These are phyloP conservation scores for Drosophila sechellia DNA, from an alignment of 1,140 invertebrate genomes.

Conservation along the genomic window DNA sequence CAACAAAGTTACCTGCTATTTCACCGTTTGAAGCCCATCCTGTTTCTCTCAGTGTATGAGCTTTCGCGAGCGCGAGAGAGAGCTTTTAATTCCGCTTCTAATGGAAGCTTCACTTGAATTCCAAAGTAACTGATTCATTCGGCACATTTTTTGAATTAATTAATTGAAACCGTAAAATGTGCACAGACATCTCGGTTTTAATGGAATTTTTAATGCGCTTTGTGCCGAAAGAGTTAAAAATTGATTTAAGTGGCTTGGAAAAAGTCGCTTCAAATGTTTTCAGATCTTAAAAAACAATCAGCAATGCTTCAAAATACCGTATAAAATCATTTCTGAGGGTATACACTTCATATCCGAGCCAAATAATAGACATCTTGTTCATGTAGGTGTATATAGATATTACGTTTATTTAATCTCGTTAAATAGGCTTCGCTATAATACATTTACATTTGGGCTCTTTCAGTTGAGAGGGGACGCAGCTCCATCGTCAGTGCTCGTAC, in stretches of 20 bases:
- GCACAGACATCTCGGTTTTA: neutral
- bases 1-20: neutral
- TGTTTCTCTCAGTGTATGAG: conserved; percentile 9
- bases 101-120: conserved; percentile 34
- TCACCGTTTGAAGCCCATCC: neutral
- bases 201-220: too few species aligned
- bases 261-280: neutral
- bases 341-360: neutral
- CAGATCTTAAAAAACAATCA: neutral
- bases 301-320: neutral
- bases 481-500: conserved; percentile 4
- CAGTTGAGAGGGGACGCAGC: conserved; percentile 8
- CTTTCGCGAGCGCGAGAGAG: conserved; percentile 33
- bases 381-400: conserved; percentile 45
- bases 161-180: conserved; percentile 10
- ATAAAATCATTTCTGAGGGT: neutral
- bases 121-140: conserved; percentile 35
- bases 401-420: conserved; percentile 79
- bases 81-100: conserved; percentile 61
- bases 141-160: conserved; percentile 30
- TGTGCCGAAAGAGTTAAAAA: neutral
- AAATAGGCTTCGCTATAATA: conserved; percentile 65
- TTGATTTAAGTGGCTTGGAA: neutral
- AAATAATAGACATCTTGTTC: conserved; percentile 11
- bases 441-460: conserved; percentile 51